Conservation (phyloP, 2,888 invertebrate species). For the Spicauda simplicius region DNA sequence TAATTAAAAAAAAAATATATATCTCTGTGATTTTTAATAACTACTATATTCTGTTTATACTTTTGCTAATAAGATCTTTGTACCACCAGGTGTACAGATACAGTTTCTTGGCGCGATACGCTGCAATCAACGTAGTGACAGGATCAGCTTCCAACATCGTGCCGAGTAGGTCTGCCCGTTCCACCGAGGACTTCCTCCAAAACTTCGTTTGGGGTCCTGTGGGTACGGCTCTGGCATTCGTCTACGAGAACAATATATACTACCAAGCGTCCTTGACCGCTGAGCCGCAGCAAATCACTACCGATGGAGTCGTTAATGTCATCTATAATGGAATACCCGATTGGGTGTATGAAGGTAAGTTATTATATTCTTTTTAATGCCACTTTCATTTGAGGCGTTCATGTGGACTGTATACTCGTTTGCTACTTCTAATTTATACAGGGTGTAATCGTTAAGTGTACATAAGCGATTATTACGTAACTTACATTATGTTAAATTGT, state of each 20-base stretch:
- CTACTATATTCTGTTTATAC: not conserved
- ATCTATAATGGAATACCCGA: slow-evolving; percentile 95
- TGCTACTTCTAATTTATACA: too few relatives aligned
- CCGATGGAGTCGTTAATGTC: slow-evolving; percentile 84
- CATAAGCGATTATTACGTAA: too few relatives aligned
- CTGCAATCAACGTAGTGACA: slow-evolving; percentile 86
- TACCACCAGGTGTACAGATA: slow-evolving; percentile 89
- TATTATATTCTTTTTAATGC: not conserved
- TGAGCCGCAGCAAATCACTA: slow-evolving; percentile 85
- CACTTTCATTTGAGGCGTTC: too few relatives aligned
- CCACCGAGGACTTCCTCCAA: slow-evolving; percentile 83
- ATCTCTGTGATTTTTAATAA: too few relatives aligned
- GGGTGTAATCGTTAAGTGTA: too few relatives aligned
- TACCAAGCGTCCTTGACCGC: slow-evolving; percentile 85
- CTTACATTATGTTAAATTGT: too few relatives aligned
- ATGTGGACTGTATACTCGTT: too few relatives aligned
- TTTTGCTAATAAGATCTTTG: not conserved
- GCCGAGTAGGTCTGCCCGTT: slow-evolving; percentile 37
- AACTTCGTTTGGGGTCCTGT: slow-evolving; percentile 91
- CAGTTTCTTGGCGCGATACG: slow-evolving; percentile 91
- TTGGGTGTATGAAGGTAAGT: slow-evolving; percentile 96
- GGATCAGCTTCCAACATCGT: slow-evolving; percentile 63
- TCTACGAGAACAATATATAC: slow-evolving; percentile 90
- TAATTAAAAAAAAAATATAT: too few relatives aligned
- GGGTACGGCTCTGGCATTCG: slow-evolving; percentile 89